Percentiles rank a stretch among this genome's conserved stretches.
phyloP scores from a whole-genome alignment of 53 echinoderm and acorn worm species.

The Crossaster papposus region DNA sequence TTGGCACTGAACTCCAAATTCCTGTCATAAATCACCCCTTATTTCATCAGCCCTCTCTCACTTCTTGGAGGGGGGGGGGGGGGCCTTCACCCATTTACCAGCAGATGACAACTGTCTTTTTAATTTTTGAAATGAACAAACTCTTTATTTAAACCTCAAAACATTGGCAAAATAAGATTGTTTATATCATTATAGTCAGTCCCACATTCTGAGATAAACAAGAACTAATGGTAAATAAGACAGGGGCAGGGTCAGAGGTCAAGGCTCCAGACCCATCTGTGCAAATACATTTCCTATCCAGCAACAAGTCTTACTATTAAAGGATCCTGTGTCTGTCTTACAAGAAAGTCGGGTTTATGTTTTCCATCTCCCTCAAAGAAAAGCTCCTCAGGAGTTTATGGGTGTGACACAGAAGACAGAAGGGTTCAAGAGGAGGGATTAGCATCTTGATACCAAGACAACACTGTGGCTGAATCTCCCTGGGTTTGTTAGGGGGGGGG shows the following conservation, averaged over 20 bases:
- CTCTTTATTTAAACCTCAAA: not conserved
- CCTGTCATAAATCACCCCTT: not conserved
- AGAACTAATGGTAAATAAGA: not conserved
- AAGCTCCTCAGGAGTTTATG: constrained; percentile 27
- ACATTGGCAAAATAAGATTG: not conserved
- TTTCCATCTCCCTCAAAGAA: not conserved
- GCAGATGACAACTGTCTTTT: not conserved
- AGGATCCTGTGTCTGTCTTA: not conserved
- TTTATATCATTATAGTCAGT: not conserved
- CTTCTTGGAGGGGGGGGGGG: not conserved
- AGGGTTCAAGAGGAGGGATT: constrained; percentile 30
- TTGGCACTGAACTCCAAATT: not conserved
- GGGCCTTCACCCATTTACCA: not conserved
- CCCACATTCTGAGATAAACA: not conserved
- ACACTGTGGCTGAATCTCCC: not conserved
- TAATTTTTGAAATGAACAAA: not conserved
- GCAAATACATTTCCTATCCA: not conserved
- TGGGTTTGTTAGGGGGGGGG: not conserved
- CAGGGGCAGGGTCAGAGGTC: not conserved
- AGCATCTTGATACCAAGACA: not conserved
- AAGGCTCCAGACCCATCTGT: constrained; percentile 12
- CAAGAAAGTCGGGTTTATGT: not conserved
- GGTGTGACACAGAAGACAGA: constrained; percentile 17
- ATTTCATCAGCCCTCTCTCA: not conserved
- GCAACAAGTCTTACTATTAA: not conserved